Conservation (phyloP, 2,888 invertebrate species). For the Calephelis perditalis region DNA sequence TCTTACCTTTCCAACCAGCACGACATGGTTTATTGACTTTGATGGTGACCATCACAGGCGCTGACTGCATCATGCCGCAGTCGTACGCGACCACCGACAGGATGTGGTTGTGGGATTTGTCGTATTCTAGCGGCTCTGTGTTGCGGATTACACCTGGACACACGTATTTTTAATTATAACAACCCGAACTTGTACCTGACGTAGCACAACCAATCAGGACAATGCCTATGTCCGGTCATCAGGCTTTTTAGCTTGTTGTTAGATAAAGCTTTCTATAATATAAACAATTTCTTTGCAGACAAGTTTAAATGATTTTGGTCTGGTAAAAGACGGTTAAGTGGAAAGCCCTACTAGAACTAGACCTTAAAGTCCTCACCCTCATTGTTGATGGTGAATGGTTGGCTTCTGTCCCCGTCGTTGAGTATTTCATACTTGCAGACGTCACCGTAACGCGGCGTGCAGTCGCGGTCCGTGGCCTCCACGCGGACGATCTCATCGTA, state of each 20-base stretch:
- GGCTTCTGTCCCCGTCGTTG: constrained; percentile 79
- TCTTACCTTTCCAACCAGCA: constrained; percentile 86
- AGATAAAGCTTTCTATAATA: too few species aligned
- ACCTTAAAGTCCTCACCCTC: constrained; percentile 79
- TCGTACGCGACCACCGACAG: constrained; percentile 97
- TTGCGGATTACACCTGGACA: constrained; percentile 89
- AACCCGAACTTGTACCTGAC: too few species aligned
- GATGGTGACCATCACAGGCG: constrained; percentile 97
- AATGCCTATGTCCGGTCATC: too few species aligned
- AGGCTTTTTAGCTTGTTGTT: too few species aligned
- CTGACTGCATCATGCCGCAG: constrained; percentile 96
- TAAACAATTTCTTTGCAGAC: too few species aligned
- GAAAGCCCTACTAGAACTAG: too few species aligned
- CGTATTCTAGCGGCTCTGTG: constrained; percentile 95
- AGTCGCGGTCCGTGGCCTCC: constrained; percentile 95
- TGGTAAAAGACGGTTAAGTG: too few species aligned
- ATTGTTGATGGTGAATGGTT: constrained; percentile 94
- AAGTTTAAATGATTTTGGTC: too few species aligned
- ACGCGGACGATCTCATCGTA: constrained; percentile 95
- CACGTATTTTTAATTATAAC: neutral
- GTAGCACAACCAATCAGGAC: too few species aligned
- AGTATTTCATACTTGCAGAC: constrained; percentile 97
- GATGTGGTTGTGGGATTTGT: constrained; percentile 96
- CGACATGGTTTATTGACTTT: constrained; percentile 91
- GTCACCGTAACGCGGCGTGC: constrained; percentile 95